phyloP scores from a whole-genome alignment of 2,113 vertebrate genomes.

The Parus major region DNA sequence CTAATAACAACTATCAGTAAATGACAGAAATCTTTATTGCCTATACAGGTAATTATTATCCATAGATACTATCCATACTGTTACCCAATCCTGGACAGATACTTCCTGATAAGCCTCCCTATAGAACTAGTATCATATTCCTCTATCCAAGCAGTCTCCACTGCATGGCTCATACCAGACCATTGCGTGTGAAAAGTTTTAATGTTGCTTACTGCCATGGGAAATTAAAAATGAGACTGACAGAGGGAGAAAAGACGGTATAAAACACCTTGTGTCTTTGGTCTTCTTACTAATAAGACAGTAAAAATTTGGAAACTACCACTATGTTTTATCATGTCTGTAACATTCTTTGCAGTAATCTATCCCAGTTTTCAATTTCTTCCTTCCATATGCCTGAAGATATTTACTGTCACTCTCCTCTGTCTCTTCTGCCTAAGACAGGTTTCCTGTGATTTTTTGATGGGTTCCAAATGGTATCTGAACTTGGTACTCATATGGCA shows the following conservation, averaged over 20 bases:
- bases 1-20: neutral
- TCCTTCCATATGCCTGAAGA: neutral
- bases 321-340: neutral
- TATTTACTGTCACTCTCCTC: neutral
- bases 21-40: neutral
- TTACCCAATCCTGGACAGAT: neutral
- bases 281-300: neutral
- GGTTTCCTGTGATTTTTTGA: neutral
- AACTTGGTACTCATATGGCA: neutral
- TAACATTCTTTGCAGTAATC: neutral
- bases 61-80: neutral
- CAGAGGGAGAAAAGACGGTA: neutral
- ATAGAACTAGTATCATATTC: neutral
- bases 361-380: neutral
- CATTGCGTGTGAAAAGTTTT: neutral
- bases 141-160: neutral
- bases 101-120: neutral
- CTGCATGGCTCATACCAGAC: neutral
- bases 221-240: neutral
- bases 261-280: neutral
- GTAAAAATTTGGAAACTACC: neutral
- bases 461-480: neutral
- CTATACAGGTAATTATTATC: neutral
- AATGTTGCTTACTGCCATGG: neutral
- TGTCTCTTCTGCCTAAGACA: neutral